A percentile compares a stretch with the other conserved stretches of the same genome.
Evolutionary conservation across 2,113 vertebrate species (phyloP).

Genomic region (Pygoscelis adeliae): DNA sequence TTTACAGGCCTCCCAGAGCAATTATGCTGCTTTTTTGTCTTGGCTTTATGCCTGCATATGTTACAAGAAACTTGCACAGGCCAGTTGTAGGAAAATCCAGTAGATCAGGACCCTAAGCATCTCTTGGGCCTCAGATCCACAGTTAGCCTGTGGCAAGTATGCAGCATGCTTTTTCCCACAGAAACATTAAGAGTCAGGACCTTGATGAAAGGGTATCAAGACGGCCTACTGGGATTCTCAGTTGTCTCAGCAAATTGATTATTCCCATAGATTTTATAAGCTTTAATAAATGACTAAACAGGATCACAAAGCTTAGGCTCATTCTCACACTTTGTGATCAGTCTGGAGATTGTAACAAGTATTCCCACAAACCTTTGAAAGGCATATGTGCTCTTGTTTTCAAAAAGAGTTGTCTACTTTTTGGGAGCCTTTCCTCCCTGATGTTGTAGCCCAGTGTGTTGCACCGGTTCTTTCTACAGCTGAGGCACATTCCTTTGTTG

Average conservation of each 20-base stretch:
- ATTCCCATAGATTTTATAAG: not conserved
- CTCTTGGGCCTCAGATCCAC: not conserved
- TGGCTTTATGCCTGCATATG: not conserved
- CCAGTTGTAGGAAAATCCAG: not conserved
- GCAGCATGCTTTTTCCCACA: not conserved
- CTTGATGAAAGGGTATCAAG: not conserved
- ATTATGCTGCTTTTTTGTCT: not conserved
- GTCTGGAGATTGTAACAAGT: not conserved
- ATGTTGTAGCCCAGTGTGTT: conserved; percentile 89
- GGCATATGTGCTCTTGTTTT: conserved; percentile 85
- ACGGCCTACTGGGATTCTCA: not conserved
- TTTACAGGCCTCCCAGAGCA: conserved; percentile 13
- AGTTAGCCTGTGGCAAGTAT: not conserved
- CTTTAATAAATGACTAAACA: not conserved
- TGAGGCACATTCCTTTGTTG: conserved; percentile 87
- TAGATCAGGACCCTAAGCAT: not conserved
- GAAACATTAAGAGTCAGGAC: not conserved
- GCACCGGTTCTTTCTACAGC: conserved; percentile 87
- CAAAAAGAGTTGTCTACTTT: conserved; percentile 82
- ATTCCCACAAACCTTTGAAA: conserved; percentile 87
- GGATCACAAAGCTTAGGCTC: not conserved
- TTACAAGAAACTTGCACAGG: not conserved
- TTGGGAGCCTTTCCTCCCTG: conserved; percentile 68
- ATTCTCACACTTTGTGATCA: not conserved
- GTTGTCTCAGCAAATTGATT: not conserved